Base-by-base conservation (phyloP, 2,113 vertebrate species). In the Nycticebus coucang region DNA sequence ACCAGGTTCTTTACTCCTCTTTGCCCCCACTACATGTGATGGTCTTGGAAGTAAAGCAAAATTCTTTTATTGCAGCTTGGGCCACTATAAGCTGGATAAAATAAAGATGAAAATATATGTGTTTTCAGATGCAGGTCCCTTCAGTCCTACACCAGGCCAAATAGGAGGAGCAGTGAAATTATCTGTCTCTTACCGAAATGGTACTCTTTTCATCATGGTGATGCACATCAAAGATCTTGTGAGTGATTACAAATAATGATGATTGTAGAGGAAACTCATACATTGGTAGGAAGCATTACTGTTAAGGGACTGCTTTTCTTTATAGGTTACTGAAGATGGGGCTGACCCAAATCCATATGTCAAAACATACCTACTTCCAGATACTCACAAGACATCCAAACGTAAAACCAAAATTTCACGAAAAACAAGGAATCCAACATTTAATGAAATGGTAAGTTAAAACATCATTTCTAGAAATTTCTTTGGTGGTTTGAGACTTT, bases 181-280 rank as follows among this genome's bases (percentile, higher is more conserved):
- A 8, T 99, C 99, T 0, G 98, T 99, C 97, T 99, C 99, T 45
- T 99, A 99, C 93, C 98, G 99, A 98, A 99, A 99, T 96, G 99
- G 99, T 94, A 99, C 99, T 35, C 99, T 99, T 0, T 99, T 99
- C 98, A 99, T 99, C 98, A 99, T 99, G 99, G 99, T 99, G 97
- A 99, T 99, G 99, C 99, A 99, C 98, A 99, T 99, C 97, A 99
- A 99, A 98, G 99, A 99, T 95, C 98, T 99, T 98, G 99, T 99
- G 98, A 98, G 98, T 97, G 83, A 64, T 81, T 66, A 72, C 77
- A 91, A 72, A 77, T 85, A 93, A 55, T 94, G 53, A 30, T 80
- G 41, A 33, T 53, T 88, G 5, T 89, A 62, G 41, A 94, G 11
- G 60, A 77, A 86, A 82, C 18, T n/a, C 85, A 3, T 71, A 41